Evolutionary conservation across 2,888 invertebrate genomes (phyloP).

Genomic region (Alentia gelatinosa): DNA sequence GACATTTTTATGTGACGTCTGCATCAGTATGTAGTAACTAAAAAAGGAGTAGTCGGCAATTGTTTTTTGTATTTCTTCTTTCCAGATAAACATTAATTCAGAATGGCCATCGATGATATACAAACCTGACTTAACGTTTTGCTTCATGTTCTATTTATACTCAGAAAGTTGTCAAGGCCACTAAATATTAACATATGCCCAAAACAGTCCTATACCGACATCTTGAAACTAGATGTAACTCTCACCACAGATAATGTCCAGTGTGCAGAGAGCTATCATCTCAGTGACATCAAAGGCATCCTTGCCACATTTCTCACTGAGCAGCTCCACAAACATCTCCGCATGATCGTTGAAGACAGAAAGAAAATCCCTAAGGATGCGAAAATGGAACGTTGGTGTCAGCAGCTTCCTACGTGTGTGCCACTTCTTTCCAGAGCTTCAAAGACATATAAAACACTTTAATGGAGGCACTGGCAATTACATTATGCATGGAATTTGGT

Average conservation of each 20-base stretch:
- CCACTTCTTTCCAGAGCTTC: slow-evolving; percentile 85
- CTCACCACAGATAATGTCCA: slow-evolving; percentile 86
- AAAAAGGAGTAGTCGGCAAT: neutral
- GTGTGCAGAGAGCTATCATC: slow-evolving; percentile 67
- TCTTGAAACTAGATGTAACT: neutral
- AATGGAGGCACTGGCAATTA: too few species aligned
- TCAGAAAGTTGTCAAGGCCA: neutral
- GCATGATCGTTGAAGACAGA: slow-evolving; percentile 86
- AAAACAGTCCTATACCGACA: neutral
- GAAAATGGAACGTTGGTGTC: slow-evolving; percentile 90
- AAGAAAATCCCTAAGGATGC: slow-evolving; percentile 87
- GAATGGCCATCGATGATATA: neutral
- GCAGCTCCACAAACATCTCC: slow-evolving; percentile 83
- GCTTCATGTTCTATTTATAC: neutral
- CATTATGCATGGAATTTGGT: too few species aligned
- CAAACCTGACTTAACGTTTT: neutral
- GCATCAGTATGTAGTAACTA: neutral
- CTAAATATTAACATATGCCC: neutral
- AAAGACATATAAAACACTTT: too few species aligned
- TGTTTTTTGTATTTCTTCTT: neutral
- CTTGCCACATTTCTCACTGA: slow-evolving; percentile 78
- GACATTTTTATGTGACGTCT: neutral
- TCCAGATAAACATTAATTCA: neutral
- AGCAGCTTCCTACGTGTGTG: slow-evolving; percentile 86
- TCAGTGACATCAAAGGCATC: slow-evolving; percentile 83